Base-by-base conservation (phyloP, 2,797 vertebrate species). In the Champsocephalus gunnari region DNA sequence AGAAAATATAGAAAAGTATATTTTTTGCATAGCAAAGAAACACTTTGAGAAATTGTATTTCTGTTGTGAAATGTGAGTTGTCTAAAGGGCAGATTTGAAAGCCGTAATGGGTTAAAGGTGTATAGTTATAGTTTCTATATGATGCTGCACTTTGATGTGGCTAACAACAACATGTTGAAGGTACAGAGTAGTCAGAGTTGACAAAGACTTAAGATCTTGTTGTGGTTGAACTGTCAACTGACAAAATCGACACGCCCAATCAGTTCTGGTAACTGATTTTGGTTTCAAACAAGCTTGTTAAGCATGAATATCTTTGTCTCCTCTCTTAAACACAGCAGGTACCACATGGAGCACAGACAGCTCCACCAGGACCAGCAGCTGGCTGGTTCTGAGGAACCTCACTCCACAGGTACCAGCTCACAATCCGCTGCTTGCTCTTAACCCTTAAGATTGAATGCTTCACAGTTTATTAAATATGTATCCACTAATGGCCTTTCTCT, bases 271-370 rank as follows among this genome's bases (percentile, higher is more conserved):
- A 66, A 79, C 64, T 58, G 45, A 61, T 45, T 74, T 38, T 62
- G 44, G 16, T 82, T 74, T 79, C 19, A 67, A 12, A 50, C 3
- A 3, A 56, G 16, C 34, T 9, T 19, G 2, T 38, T 48, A 66
- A 66, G 32, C 21, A n/a, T 48, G 10, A 59, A 45, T 21, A 74
- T 55, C 1, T 51, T 34, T 58, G 11, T 68, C 3, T 82, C 53
- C 28, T 12, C 21, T 73, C 38, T 63, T 17, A 1, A 14, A 51
- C 16, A 17, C 79, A 94, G 90, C 89, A 96, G 97, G 97, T 92
- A 98, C 97, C 90, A 97, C 98, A 0, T 99, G 98, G 98, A 99
- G 98, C 83, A 97, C 97, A 45, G 98, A 99, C 95, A 96, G 96
- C 94, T 96, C 97, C 92, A 96, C 92, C 93, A 97, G 98, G 88